phyloP scores from a whole-genome alignment of 2,113 vertebrate species.

The Mungos mungo region DNA sequence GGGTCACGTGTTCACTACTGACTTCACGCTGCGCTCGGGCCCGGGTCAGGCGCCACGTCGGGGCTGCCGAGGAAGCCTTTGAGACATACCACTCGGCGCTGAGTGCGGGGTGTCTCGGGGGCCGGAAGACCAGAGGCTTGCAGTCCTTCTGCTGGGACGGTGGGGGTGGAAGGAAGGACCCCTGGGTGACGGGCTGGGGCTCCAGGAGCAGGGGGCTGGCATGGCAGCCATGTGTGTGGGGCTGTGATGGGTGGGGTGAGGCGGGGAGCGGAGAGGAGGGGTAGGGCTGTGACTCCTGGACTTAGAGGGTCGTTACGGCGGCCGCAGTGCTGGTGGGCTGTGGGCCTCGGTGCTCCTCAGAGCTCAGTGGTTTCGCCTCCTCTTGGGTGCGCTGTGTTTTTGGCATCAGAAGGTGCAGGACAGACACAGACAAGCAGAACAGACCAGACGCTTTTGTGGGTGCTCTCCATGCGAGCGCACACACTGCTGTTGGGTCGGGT shows the following conservation, averaged over 20 bases:
- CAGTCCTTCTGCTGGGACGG: rapidly evolving
- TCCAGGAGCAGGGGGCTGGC: rapidly evolving
- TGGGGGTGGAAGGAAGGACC: not conserved
- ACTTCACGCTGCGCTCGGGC: rapidly evolving
- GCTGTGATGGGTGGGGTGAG: rapidly evolving
- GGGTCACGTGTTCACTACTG: rapidly evolving
- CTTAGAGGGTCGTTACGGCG: not conserved
- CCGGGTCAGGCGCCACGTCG: rapidly evolving
- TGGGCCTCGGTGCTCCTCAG: rapidly evolving
- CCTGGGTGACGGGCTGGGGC: no score
- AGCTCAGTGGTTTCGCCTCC: rapidly evolving
- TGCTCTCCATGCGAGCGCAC: no score
- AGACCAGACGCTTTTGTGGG: rapidly evolving
- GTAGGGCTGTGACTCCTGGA: not conserved
- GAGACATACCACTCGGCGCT: rapidly evolving
- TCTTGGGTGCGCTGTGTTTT: rapidly evolving
- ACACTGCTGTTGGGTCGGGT: rapidly evolving
- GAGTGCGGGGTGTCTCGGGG: rapidly evolving
- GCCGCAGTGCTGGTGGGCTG: rapidly evolving
- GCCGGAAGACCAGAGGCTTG: no score
- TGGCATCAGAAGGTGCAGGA: rapidly evolving
- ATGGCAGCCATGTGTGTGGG: rapidly evolving
- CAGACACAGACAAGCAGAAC: not conserved
- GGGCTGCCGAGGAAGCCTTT: rapidly evolving
- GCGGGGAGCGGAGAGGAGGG: rapidly evolving